Conservation (phyloP, 2,888 invertebrate genomes). For the Epicampocera succincta region DNA sequence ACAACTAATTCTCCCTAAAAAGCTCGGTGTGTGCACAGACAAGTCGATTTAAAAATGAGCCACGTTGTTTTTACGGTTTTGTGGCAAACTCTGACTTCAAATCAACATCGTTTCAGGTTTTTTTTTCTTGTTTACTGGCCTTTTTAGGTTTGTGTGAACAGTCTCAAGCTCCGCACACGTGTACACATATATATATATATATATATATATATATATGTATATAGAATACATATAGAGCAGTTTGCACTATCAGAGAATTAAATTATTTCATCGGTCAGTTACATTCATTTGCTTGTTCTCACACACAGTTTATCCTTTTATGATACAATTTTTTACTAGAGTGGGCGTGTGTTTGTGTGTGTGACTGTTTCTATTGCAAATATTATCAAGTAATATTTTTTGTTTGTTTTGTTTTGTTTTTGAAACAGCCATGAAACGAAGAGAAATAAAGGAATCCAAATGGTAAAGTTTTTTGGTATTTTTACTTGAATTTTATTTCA, state of each 20-base stretch:
- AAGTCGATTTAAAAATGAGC: too few relatives aligned
- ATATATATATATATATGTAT: background rate
- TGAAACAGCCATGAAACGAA: conserved; percentile 10
- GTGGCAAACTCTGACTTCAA: too few relatives aligned
- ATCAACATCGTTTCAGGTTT: too few relatives aligned
- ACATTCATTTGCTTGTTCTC: background rate
- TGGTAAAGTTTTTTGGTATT: conserved; percentile 35
- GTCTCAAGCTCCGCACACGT: background rate
- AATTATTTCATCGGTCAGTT: conserved; percentile 49
- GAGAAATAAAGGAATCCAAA: conserved; percentile 17
- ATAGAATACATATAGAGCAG: background rate
- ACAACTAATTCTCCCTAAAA: too few relatives aligned
- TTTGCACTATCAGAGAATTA: background rate
- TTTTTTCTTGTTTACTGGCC: too few relatives aligned
- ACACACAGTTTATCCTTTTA: conserved; percentile 6
- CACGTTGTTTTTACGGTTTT: too few relatives aligned
- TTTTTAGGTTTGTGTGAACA: too few relatives aligned
- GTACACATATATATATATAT: background rate
- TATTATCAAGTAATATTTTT: background rate
- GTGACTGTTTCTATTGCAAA: background rate
- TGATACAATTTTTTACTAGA: background rate
- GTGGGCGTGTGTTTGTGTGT: background rate
- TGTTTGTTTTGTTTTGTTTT: conserved; percentile 3
- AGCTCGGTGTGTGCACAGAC: too few relatives aligned
- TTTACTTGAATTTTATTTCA: background rate